Base-by-base conservation (phyloP, 1,140 invertebrate genomes). In the Drosophila kanapiae region DNA sequence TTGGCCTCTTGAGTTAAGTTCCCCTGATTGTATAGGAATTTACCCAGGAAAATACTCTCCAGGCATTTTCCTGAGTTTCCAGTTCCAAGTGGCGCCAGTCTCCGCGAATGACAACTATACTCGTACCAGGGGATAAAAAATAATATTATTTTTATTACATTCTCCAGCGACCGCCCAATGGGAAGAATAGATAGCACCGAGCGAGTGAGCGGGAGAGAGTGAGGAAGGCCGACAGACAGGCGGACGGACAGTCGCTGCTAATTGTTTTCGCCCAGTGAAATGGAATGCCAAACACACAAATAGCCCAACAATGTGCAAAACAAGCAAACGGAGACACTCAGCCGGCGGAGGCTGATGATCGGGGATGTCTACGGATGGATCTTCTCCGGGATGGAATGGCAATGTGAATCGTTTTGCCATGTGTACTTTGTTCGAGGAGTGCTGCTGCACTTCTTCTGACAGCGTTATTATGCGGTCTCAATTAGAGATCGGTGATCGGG, bases 241-340 rank as follows among this genome's bases (percentile, higher is more conserved):
- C 16, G 29, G 47, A 49, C 49, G 38, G 49, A 65, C 53, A 72
- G 72, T 69, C 60, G 40, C 60, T 37, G 78, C 75, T 86, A 85
- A 85, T 85, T 85, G 82, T 85, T 78, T 74, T 80, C 65, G 79
- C 72, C 67, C 60, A 72, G 79, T 49, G 70, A 87, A 86, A 84
- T 88, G 84, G 84, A 87, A 87, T 87, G 84, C 84, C 67, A 83
- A 87, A 87, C 69, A 63, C 78, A 63, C 84, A 87, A 87, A 87
- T 88, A 87, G 84, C 53, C 45, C 77, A 87, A 80, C 85, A 87
- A 87, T 87, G 71, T 87, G 84, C 84, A 87, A 87, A 81, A 68
- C 65, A 84, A 87, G 84, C 83, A 78, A 87, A 65, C 64, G 70
- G 69, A 72, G 70, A 74, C 70, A 74, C 70, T 72, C 67, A 60